Evolutionary conservation across 2,113 vertebrate species (phyloP), one percentile per base, ranked within the genome.

Genomic region (Bettongia penicillata): DNA sequence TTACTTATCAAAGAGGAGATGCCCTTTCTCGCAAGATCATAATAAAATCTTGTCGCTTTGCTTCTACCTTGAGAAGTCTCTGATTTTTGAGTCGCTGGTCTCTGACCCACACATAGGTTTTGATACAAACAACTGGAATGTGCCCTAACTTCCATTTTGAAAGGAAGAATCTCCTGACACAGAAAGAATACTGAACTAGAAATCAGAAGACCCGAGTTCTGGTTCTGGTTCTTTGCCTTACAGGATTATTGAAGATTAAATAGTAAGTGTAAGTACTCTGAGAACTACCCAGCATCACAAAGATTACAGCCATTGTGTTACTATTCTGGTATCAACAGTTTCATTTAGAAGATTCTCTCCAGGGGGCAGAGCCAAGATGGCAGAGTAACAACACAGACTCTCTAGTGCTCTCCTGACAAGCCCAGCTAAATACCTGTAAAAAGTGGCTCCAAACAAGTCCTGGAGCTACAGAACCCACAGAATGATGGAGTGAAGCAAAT

Each of bases 41-140:
- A 48, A 48, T 48, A 48, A 48, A 48, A 48, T 48, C 48, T 48
- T 48, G 48, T 48, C 3, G 48, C 48, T 48, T 48, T 48, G 48
- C 48, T 48, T 48, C 48, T 48, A 48, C 48, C 48, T 48, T 48
- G 48, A 48, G 48, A 48, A 48, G 48, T 48, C 48, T 48, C 48
- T 48, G 48, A 48, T 48, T 48, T 48, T 48, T 48, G 48, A 48
- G 48, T 48, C 48, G 3, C 2, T 48, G 48, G 48, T 48, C 48
- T 48, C 48, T 48, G 48, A 48, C 48, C 48, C 48, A 48, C 48
- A 48, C 48, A 48, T 48, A 48, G 91, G 19, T 94, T 25, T 23
- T 1, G 48, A 94, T 90, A 91, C 28, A 94, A 94, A 95, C 53
- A 55, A 94, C 47, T 94, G 51, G 28, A 91, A 89, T 94, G 93